Evolutionary conservation across 2,888 invertebrate genomes (phyloP).

Genomic region (Mesorhabditis spiculigera): DNA sequence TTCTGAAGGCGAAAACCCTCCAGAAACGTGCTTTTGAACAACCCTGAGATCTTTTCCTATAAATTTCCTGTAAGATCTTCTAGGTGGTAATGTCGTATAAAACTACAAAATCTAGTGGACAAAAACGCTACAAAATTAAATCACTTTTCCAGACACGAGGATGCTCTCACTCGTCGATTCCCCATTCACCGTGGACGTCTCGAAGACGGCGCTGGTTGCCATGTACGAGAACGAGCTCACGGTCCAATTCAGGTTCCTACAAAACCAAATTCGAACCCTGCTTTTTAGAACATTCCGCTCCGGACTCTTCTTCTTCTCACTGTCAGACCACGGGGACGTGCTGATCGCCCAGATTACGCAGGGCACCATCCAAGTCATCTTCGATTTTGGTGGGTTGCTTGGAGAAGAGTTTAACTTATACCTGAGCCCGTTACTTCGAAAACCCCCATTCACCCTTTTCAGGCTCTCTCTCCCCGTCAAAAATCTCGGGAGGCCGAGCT

Average conservation of each 20-base stretch:
- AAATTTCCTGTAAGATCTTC: too few species aligned
- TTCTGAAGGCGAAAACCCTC: too few species aligned
- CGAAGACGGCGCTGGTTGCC: conserved; percentile 43
- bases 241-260: conserved; percentile 50
- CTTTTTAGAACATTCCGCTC: conserved; percentile 42
- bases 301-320: conserved; percentile 54
- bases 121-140: neutral
- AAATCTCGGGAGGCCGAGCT: conserved; percentile 49
- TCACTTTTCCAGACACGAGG: conserved; percentile 30
- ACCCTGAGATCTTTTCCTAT: neutral
- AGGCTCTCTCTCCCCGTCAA: conserved; percentile 37
- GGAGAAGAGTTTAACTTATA: neutral
- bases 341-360: conserved; percentile 51
- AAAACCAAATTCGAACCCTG: neutral
- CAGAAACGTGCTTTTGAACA: too few species aligned
- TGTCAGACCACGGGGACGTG: conserved; percentile 56
- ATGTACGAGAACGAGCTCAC: conserved; percentile 56
- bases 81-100: too few species aligned
- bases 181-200: conserved; percentile 44
- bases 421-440: neutral
- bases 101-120: too few species aligned
- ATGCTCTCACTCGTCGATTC: conserved; percentile 50
- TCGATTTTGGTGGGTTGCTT: conserved; percentile 46
- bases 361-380: conserved; percentile 49
- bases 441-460: conserved; percentile 3